Evolutionary conservation across 1,140 invertebrate genomes (phyloP), one percentile per base, ranked within the genome.

Genomic region (Scaptomyza montana): DNA sequence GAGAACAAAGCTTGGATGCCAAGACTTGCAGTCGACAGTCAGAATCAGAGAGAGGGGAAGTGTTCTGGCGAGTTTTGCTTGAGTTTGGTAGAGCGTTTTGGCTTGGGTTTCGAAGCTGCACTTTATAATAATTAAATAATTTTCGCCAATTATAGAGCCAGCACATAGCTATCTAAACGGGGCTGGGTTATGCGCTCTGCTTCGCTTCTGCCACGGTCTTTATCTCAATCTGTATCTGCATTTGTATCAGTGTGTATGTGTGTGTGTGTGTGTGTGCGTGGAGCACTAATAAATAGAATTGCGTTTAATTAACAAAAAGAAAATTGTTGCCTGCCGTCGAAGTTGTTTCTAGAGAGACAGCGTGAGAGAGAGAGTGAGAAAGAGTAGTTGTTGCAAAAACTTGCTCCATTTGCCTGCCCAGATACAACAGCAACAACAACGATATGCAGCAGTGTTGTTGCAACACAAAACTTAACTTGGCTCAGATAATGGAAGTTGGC

Each of bases 51-150:
- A 45, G 5, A 10, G 39, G 13, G 39, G 6, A 25, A 28, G 55
- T n/a, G 8, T n/a, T 50, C 50, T 25, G 19, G 9, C 9, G 12
- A 16, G 16, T 39, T 36, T 10, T 36, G 30, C 30, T 6, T 10
- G 12, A 16, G 16, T 39, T 36, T 13, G 25, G 30, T 16, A 5
- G 0, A 43, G 12, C 39, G 39, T 5, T 13, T 21, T 43, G 12
- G 7, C 8, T 45, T 19, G n/a, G 12, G 6, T 10, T 63, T 21
- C 49, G 13, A 59, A 60, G 49, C 63, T 72, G 81, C 81, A 86
- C 82, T 86, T 86, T 72, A 86, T 87, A 87, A 86, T 87, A 86
- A 86, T 86, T 86, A 86, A 87, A 86, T 87, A 87, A 82, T 85
- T 86, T 86, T 86, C 67, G 71, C 71, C 78, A 86, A 81, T 87